A percentile compares a stretch with the other conserved stretches of the same genome.
Evolutionary conservation across 2,888 invertebrate genomes (phyloP).

Genomic region (Hecatera dysodea): DNA sequence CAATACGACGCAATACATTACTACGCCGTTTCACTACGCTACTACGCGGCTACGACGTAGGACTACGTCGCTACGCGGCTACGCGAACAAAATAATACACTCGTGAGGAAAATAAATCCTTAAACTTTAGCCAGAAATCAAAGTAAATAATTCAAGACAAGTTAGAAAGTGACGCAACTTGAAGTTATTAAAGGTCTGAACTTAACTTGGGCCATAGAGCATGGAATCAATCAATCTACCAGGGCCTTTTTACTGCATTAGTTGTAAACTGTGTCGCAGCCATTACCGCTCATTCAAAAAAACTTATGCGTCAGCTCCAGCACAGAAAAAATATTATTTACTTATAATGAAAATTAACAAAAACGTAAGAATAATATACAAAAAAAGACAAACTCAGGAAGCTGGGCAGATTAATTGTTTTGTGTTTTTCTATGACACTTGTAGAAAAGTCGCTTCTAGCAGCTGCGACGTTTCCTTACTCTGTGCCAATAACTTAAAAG

Average conservation of each 20-base stretch:
- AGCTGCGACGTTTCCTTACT: not conserved
- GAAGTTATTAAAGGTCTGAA: conserved; percentile 64
- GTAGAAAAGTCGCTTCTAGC: not conserved
- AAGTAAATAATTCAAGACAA: conserved; percentile 62
- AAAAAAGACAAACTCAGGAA: no score
- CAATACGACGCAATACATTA: conserved; percentile 28
- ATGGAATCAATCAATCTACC: not conserved
- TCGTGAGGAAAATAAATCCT: conserved; percentile 36
- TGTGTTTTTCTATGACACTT: no score
- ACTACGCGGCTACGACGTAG: conserved; percentile 23
- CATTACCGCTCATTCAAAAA: no score
- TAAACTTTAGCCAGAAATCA: conserved; percentile 57
- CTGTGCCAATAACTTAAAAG: not conserved
- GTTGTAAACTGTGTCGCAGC: no score
- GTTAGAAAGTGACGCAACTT: conserved; percentile 59
- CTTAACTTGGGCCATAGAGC: conserved; percentile 40
- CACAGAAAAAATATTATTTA: no score
- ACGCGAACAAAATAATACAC: conserved; percentile 19
- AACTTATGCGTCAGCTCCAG: no score
- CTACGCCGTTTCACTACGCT: conserved; percentile 38
- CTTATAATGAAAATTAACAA: no score
- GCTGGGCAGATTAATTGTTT: no score
- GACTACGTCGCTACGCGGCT: not conserved
- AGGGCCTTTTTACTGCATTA: no score
- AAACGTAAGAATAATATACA: no score